Evolutionary conservation across 2,888 invertebrate species (phyloP), one percentile per base, ranked within the genome.

Genomic region (Cepaea hortensis): DNA sequence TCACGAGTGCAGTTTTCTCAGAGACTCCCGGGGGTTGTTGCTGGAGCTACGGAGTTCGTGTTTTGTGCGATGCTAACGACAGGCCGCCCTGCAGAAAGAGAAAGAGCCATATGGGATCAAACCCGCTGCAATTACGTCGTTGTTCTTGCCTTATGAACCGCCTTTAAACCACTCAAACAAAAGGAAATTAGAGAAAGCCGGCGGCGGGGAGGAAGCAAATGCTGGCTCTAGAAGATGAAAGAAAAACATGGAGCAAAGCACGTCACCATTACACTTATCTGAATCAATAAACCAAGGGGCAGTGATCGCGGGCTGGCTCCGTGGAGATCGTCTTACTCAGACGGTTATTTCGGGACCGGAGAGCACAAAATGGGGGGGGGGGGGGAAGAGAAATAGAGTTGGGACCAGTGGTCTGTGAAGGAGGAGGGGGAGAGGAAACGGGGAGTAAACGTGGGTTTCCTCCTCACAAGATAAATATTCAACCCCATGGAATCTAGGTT

Each of bases 251-350:
- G n/a, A 23, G 13, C 76, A 61, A 50, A n/a, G n/a, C 55, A 61
- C 46, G 55, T 77, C 77, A 48, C 48, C 50, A 3, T 23, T 61
- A 61, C 77, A 15, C 5, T 77, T 77, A 77, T 61, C 77, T 6
- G n/a, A 77, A 77, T 77, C 77, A 55, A 77, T 77, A 61, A 55
- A n/a, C 50, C 55, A 20, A 77, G 55, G 61, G 55, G 35, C n/a
- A n/a, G 55, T n/a, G 50, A n/a, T 77, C 55, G 13, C 3, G n/a
- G 77, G n/a, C 55, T 55, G 55, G 50, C n/a, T 77, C 61, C 20
- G n/a, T 20, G 9, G 4, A 77, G 61, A 77, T 50, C 20, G 18
- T 2, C 48, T n/a, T 77, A 77, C 77, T 76, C 75, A n/a, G 23
- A 23, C 55, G n/a, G 77, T 61, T 61, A 61, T 20, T 15, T 61